Evolutionary conservation across 2,113 vertebrate genomes (phyloP).

Genomic region (Rattus rattus): DNA sequence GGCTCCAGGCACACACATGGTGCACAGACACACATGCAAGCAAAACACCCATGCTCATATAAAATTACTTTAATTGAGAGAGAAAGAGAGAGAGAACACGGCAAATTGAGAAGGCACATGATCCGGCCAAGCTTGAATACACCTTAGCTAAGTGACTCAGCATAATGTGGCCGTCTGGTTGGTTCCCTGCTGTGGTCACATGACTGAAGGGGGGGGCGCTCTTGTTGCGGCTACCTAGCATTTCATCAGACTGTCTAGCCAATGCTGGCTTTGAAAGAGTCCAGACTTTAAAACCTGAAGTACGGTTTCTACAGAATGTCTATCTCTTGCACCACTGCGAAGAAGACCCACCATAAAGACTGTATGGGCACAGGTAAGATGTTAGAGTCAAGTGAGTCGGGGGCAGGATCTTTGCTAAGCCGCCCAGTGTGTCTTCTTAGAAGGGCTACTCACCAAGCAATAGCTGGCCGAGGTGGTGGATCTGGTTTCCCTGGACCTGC

Average conservation of each 20-base stretch:
- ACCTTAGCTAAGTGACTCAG: not conserved
- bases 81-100: not conserved
- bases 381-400: not conserved
- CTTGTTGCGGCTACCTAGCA: not conserved
- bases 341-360: not conserved
- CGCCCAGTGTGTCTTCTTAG: not conserved
- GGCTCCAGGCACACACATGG: not conserved
- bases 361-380: too few species aligned
- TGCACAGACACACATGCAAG: not conserved
- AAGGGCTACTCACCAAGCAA: slow-evolving; percentile 89
- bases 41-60: not conserved
- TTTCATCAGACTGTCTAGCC: not conserved
- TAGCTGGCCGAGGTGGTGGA: slow-evolving; percentile 92
- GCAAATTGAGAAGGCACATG: not conserved
- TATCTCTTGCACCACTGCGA: not conserved
- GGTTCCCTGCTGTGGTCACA: not conserved
- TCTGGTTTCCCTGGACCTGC: slow-evolving; percentile 98
- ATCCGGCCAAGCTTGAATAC: not conserved
- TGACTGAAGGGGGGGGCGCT: not conserved
- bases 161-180: not conserved
- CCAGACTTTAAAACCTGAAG: not conserved
- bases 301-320: not conserved
- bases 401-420: not conserved
- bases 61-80: not conserved
- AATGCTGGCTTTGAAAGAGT: not conserved